These are phyloP conservation scores for Tapirus indicus DNA, from an alignment of 2,797 vertebrate genomes.

Conservation along the genomic window DNA sequence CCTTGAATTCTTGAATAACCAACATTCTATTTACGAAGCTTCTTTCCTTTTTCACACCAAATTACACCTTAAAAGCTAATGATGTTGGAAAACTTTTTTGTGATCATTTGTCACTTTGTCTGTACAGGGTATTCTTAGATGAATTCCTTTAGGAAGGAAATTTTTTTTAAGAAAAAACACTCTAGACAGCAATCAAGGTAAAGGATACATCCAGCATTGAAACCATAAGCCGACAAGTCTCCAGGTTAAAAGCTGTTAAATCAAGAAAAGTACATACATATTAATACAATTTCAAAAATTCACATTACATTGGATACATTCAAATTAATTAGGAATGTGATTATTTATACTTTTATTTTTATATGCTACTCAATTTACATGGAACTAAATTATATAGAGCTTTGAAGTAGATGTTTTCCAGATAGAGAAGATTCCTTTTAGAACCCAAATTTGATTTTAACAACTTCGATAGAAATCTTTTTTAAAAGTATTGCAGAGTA, in stretches of 20 bases:
- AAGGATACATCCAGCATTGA: conserved; percentile 99
- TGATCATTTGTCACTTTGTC: background rate
- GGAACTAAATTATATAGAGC: background rate
- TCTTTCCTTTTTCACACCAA: conserved; percentile 23
- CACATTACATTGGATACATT: background rate
- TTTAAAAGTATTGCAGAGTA: conserved; percentile 25
- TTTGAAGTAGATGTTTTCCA: background rate
- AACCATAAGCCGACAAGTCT: conserved; percentile 97
- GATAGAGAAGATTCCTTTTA: background rate
- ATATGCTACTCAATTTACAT: background rate
- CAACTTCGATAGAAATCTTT: conserved; percentile 55
- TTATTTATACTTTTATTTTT: conserved; percentile 27
- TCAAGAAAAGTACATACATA: conserved; percentile 68
- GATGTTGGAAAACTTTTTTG: conserved; percentile 13
- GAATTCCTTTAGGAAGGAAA: conserved; percentile 72
- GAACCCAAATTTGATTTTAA: conserved; percentile 37
- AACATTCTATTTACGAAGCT: background rate
- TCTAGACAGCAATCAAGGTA: background rate
- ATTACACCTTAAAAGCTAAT: background rate
- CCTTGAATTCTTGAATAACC: conserved; percentile 27
- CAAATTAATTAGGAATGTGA: conserved; percentile 11
- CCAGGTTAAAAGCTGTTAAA: conserved; percentile 95
- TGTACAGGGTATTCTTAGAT: conserved; percentile 65
- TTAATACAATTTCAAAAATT: conserved; percentile 55
- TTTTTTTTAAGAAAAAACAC: background rate